Conservation (phyloP, 2,888 invertebrate species). For the Sarcophaga carnaria region DNA sequence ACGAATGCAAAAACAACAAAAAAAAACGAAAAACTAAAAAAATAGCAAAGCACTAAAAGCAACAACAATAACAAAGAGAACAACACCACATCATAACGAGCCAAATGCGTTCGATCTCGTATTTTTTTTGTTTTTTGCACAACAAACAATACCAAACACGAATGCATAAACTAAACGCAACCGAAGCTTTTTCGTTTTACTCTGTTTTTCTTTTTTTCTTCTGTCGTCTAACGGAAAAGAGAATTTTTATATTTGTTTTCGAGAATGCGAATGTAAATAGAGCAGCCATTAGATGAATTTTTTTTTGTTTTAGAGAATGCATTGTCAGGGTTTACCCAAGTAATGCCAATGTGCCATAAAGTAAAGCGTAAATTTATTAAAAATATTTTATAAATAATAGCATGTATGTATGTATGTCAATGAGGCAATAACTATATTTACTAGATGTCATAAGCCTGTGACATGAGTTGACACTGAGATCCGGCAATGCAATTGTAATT, state of each 20-base stretch:
- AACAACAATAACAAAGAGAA: background rate
- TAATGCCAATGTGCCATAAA: background rate
- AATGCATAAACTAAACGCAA: constrained; percentile 40
- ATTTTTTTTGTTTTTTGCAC: background rate
- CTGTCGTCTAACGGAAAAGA: background rate
- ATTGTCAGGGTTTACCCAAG: background rate
- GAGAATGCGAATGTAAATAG: background rate
- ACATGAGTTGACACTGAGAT: no score
- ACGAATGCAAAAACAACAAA: constrained; percentile 36
- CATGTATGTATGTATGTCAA: no score
- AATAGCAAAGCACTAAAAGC: constrained; percentile 13
- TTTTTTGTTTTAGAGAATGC: background rate
- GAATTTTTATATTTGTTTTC: background rate
- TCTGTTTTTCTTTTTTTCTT: background rate
- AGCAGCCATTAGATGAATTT: background rate
- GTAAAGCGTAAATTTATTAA: background rate
- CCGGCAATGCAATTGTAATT: no score
- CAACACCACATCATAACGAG: constrained; percentile 27
- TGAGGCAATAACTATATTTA: no score
- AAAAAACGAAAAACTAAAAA: background rate
- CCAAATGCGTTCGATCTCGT: constrained; percentile 62
- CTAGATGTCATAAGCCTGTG: no score
- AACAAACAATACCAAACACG: background rate
- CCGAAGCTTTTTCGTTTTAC: constrained; percentile 46
- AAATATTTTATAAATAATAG: no score